Evolutionary conservation across 1,140 invertebrate species (phyloP), one percentile per base, ranked within the genome.

Genomic region (Pseudomyrmex pallidus): DNA sequence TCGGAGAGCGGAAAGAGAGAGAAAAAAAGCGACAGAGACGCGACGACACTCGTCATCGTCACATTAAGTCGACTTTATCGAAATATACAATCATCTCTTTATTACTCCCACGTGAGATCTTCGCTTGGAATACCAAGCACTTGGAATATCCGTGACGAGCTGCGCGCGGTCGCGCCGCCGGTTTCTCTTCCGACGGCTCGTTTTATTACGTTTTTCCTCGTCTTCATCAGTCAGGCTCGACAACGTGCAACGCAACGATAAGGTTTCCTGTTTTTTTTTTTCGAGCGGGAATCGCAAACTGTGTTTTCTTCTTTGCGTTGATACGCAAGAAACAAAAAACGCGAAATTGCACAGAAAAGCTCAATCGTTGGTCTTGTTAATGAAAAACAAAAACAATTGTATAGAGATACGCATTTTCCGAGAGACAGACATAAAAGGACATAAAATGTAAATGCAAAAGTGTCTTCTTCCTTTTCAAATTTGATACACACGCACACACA

Each of bases 81-180:
- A 72, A 80, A 85, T 64, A 56, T 73, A 83, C 78, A 87, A 87
- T 86, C 85, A 73, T 82, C 63, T 82, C 63, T 78, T 88, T 76
- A 84, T 88, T 86, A 88, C 67, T 83, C 63, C 44, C 52, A n/a
- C 25, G 15, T 46, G 74, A 68, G 5, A 10, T 35, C 9, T 48
- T 46, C 13, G 22, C 52, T 77, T 10, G 10, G 20, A 50, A 54
- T 52, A 20, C 62, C 15, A 67, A 44, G 25, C 64, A 50, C 7
- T 25, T 25, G 25, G 17, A 12, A 59, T 76, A 64, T n/a, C 12
- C 62, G 62, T 67, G 72, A 68, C 83, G 25, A 25, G 50, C 66
- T n/a, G n/a, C 22, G 50, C 59, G 62, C 59, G 62, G 59, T 67
- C 50, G 66, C 17, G 50, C 25, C 17, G 50, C 25, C 59, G 35